Evolutionary conservation across 2,888 invertebrate species (phyloP), one percentile per base, ranked within the genome.

Genomic region (Acleris literana): DNA sequence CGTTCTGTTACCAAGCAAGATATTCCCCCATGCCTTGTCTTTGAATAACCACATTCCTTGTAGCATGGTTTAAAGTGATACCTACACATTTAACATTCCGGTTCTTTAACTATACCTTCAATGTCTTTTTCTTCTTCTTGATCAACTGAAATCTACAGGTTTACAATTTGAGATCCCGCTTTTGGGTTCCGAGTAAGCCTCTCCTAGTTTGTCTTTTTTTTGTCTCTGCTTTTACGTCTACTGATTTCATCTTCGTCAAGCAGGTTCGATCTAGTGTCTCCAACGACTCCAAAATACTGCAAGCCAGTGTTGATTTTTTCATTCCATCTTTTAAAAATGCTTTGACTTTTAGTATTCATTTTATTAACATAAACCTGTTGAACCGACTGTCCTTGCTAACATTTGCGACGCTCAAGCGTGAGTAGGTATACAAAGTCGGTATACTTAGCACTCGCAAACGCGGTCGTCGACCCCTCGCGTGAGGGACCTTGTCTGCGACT

Each of bases 391-490:
- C 61, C 61, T 66, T 66, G 65, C 56, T 56, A 46, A 57, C 61
- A 46, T 18, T 51, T 56, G 61, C 56, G 60, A 46, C 33, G 48
- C 48, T 29, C n/a, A 16, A 62, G 5, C 22, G 7, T n/a, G 33
- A 57, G n/a, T 59, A 66, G 46, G 33, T 52, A 66, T 61, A 62
- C 57, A 66, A 43, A 52, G 60, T 64, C 29, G 39, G 52, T 43
- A 44, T 49, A 66, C 49, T 48, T 59, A 48, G 58, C 70, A 70
- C 69, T 70, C 77, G 74, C 72, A 72, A 71, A 72, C 71, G 75
- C 80, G 87, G 86, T 82, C 85, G 73, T 79, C 82, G 83, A 87
- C 82, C 86, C 77, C 74, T 74, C 73, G 72, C 72, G 79, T 79
- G 76, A 82, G 78, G 80, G 81, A 81, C 84, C 86, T 84, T 83